A percentile compares a stretch with the other conserved stretches of the same genome.
Evolutionary conservation across 2,888 invertebrate genomes (phyloP).

Genomic region (Drosophila pseudotalamancana): DNA sequence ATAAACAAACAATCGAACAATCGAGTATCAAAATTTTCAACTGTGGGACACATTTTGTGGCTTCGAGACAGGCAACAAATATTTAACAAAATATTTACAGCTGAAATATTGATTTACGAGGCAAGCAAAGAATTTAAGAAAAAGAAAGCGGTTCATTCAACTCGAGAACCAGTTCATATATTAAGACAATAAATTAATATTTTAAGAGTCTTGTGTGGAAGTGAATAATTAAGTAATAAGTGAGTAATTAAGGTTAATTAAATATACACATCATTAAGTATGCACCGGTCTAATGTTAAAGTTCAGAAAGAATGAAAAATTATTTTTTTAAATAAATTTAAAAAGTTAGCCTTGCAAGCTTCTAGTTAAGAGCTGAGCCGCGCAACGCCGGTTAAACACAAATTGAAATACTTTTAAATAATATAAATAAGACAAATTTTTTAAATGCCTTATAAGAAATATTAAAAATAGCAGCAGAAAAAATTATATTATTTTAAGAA

Average conservation of each 20-base stretch:
- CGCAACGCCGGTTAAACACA: too few relatives aligned
- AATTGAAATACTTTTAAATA: too few relatives aligned
- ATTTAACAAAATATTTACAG: slow-evolving; percentile 51
- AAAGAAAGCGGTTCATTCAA: slow-evolving; percentile 54
- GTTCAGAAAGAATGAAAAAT: too few relatives aligned
- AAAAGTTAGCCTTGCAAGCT: too few relatives aligned
- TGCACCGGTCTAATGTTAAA: too few relatives aligned
- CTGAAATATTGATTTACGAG: slow-evolving; percentile 60
- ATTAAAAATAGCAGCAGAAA: too few relatives aligned
- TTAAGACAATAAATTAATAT: slow-evolving; percentile 5
- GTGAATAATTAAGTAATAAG: slow-evolving; percentile 24
- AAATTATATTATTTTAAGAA: too few relatives aligned
- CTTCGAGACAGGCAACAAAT: slow-evolving; percentile 24
- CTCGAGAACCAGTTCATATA: slow-evolving; percentile 14
- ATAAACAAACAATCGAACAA: slow-evolving; percentile 24
- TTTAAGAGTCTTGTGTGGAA: not conserved
- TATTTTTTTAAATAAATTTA: too few relatives aligned
- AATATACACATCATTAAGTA: too few relatives aligned
- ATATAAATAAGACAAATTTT: too few relatives aligned
- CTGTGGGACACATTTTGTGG: slow-evolving; percentile 11
- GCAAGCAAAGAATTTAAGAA: slow-evolving; percentile 12
- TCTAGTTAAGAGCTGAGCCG: too few relatives aligned
- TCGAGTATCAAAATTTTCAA: not conserved
- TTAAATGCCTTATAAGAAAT: too few relatives aligned
- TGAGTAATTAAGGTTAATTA: not conserved